Conservation (phyloP, 2,797 vertebrate genomes). For the Silurus aristotelis region DNA sequence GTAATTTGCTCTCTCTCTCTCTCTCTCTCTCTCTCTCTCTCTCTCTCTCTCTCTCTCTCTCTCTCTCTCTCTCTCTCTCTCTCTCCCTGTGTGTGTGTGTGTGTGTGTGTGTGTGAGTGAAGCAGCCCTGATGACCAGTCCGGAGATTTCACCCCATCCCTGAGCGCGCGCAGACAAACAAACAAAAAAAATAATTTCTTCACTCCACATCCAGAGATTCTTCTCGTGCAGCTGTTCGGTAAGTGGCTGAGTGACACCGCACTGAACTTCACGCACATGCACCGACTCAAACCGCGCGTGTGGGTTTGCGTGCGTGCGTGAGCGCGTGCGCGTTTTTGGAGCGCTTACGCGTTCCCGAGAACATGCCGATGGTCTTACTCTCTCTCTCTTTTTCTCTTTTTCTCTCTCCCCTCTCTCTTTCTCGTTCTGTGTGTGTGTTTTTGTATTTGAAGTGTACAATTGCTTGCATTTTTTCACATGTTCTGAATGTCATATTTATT, state of each 20-base stretch:
- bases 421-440: not conserved
- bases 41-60: too few species aligned
- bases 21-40: too few species aligned
- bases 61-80: too few species aligned
- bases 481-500: not conserved
- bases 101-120: constrained; percentile 69
- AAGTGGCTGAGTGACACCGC: constrained; percentile 7
- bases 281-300: not conserved
- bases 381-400: not conserved
- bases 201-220: not conserved
- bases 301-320: not conserved
- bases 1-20: constrained; percentile 67
- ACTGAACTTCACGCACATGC: not conserved
- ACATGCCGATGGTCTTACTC: not conserved
- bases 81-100: constrained; percentile 57
- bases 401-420: constrained; percentile 6
- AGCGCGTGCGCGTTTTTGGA: not conserved
- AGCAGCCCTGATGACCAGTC: constrained; percentile 78
- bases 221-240: constrained; percentile 10
- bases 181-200: not conserved
- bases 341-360: not conserved
- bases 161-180: constrained; percentile 55
- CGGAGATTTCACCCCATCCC: constrained; percentile 80
- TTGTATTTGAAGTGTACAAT: not conserved
- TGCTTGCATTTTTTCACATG: not conserved